Base-by-base conservation (phyloP, 2,113 vertebrate genomes). In the Rallus limicola region DNA sequence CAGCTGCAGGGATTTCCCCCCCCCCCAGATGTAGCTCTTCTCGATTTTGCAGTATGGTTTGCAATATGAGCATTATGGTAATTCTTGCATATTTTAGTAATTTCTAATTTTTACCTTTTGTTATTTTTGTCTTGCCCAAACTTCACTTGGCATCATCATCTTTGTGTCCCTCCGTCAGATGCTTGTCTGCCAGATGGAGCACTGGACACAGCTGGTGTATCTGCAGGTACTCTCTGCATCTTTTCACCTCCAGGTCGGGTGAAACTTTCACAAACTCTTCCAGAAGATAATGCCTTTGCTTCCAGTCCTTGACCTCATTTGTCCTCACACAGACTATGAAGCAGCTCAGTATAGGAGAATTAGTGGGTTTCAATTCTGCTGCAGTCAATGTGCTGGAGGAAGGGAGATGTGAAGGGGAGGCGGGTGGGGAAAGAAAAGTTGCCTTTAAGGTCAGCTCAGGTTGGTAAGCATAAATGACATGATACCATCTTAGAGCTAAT, bases 261-360 rank as follows among this genome's bases (percentile, higher is more conserved):
- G 3, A 34, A 63, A 74, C 71, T 53, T 76, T n/a, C 5, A 33
- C n/a, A 10, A 60, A 29, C 60, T 56, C 9, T 65, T 92, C 60
- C 42, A 48, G 78, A 72, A 72, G 65, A 24, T 33, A 50, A 52
- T 20, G 55, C 46, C 28, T 82, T 86, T 67, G 24, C 46, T 81
- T 89, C 25, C 10, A 6, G 26, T 19, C 20, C 71, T 67, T 52
- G 67, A 33, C 55, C 31, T 74, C 21, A 7, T 9, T 7, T 58
- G 13, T 69, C 83, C 62, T 29, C 18, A 13, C 20, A 25, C 33
- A 48, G 21, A 46, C 18, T 25, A 29, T 3, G 48, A 63, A 89
- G 21, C 48, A 29, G 3, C 13, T 59, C 0, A 0, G 8, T 29
- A 11, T 24, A n/a, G 40, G 59, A 77, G n/a, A 72, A 58, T 36